phyloP scores from a whole-genome alignment of 2,797 vertebrate species.

The Dryobates pubescens region DNA sequence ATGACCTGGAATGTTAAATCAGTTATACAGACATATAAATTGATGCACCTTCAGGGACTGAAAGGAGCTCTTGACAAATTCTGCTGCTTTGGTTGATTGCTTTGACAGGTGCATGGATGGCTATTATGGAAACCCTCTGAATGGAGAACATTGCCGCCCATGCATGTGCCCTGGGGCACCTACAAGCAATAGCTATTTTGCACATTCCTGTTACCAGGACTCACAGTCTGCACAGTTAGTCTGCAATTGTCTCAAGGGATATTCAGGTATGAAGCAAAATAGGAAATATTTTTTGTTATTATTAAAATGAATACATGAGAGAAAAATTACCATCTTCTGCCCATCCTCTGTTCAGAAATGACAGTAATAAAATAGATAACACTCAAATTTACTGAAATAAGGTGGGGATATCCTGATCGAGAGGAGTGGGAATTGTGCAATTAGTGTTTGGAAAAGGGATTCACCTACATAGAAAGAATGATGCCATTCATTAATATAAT shows the following conservation, averaged over 20 bases:
- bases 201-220: slow-evolving; percentile 82
- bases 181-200: slow-evolving; percentile 84
- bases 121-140: slow-evolving; percentile 83
- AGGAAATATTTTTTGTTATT: not conserved
- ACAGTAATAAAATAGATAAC: not conserved
- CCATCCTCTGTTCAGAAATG: not conserved
- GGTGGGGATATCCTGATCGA: not conserved
- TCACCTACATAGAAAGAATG: not conserved
- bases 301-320: not conserved
- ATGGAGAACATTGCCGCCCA: slow-evolving; percentile 78
- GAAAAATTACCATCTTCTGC: not conserved
- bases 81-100: not conserved
- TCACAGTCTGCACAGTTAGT: slow-evolving; percentile 71
- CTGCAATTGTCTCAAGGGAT: slow-evolving; percentile 83
- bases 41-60: not conserved
- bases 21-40: not conserved
- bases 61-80: not conserved
- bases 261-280: slow-evolving; percentile 78
- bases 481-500: not conserved
- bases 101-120: slow-evolving; percentile 84
- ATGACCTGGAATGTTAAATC: not conserved
- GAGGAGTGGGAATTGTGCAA: not conserved
- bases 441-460: not conserved
- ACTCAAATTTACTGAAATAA: not conserved
- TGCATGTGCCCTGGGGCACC: slow-evolving; percentile 85